Percentiles rank a stretch among this genome's conserved stretches.
Evolutionary conservation across 2,113 vertebrate species (phyloP).

Genomic region (Mungos mungo): DNA sequence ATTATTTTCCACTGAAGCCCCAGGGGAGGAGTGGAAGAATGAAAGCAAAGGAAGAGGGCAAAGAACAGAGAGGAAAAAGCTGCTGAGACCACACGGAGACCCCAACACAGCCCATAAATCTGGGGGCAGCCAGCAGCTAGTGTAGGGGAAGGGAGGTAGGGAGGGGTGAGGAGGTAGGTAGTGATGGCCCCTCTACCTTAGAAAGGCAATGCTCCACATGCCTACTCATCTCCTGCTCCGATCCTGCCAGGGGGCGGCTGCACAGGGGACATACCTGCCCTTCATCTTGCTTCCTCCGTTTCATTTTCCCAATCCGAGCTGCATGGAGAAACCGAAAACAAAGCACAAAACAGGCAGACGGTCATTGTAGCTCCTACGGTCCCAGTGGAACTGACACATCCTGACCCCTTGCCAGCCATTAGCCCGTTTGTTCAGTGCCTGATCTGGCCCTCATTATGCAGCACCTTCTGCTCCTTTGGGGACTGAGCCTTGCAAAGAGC

Average conservation of each 20-base stretch:
- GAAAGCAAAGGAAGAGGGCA: constrained; percentile 47
- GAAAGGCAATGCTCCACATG: constrained; percentile 99
- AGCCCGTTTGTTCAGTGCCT: constrained; percentile 17
- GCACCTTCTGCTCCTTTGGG: background rate
- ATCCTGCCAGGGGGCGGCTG: constrained; percentile 97
- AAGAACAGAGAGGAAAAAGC: background rate
- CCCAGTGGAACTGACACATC: background rate
- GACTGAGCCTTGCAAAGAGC: background rate
- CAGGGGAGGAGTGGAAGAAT: constrained; percentile 16
- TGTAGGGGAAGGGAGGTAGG: constrained; percentile 38
- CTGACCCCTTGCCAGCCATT: constrained; percentile 45
- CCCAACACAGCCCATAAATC: constrained; percentile 51
- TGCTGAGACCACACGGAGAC: background rate
- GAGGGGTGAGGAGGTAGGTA: constrained; percentile 72
- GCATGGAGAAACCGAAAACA: constrained; percentile 80
- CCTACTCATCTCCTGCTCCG: constrained; percentile 99
- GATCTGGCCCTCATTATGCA: background rate
- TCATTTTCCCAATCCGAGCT: constrained; percentile 99
- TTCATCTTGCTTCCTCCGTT: constrained; percentile 99
- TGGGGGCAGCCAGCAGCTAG: constrained; percentile 7
- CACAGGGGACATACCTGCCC: constrained; percentile 99
- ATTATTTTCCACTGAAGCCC: constrained; percentile 23
- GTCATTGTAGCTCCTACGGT: constrained; percentile 20
- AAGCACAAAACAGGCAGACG: constrained; percentile 48
- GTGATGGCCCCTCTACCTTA: constrained; percentile 94